Evolutionary conservation across 2,888 invertebrate species (phyloP), one percentile per base, ranked within the genome.

Genomic region (Galerucella calmariensis): DNA sequence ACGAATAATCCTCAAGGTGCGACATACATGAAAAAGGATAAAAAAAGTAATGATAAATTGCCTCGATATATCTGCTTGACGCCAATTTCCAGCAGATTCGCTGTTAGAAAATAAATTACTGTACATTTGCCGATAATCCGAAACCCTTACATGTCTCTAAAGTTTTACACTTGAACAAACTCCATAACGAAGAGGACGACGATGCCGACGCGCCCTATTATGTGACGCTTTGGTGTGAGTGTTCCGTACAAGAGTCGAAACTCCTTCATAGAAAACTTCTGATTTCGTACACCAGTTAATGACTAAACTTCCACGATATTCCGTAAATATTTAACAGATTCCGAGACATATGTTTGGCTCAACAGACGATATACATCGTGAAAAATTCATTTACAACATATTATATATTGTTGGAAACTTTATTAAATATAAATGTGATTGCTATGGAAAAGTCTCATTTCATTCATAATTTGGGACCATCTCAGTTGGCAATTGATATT

Each of bases 131-230:
- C 66, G 48, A 67, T 72, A 67, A 48, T 67, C 59, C 48, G 59
- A 73, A 67, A 71, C 67, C 75, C 70, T 65, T 69, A 75, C 72
- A 77, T 73, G 73, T 74, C 77, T 69, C 74, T 72, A 51, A 75
- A 72, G 69, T 75, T 77, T 75, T 69, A 72, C 72, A 74, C 72
- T 72, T 65, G 74, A 72, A 75, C 66, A 74, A 75, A 74, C 77
- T 75, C 65, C 66, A 71, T 77, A 77, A 77, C 75, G 77, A 75
- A 71, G 58, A 59, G 46, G 51, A 46, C 48, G 48, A 41, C 51
- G 67, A 72, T 71, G 27, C 59, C 27, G 71, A 41, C 35, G 68
- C 73, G 74, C 53, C 67, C 56, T 48, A 67, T 66, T 41, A 20
- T 51, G 62, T 62, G 48, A 59, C 62, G 51, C n/a, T 41, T 20